Conservation (phyloP, 2,113 vertebrate species). For the Rhinolophus ferrumequinum region DNA sequence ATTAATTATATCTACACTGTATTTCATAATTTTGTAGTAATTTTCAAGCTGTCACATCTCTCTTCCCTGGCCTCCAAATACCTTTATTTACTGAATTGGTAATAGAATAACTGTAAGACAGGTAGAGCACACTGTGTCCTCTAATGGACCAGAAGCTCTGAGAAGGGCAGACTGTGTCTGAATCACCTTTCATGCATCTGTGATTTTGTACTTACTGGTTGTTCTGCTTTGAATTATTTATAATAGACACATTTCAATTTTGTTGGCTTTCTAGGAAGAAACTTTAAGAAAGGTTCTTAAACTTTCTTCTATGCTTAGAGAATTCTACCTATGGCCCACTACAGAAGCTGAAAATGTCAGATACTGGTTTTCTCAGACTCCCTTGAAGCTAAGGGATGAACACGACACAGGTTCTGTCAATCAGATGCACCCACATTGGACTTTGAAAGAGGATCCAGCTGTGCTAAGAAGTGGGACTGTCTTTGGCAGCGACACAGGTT, state of each 20-base stretch:
- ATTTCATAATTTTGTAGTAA: background rate
- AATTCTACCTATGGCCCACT: background rate
- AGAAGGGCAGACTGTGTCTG: background rate
- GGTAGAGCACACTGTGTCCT: background rate
- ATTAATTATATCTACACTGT: background rate
- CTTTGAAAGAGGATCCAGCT: background rate
- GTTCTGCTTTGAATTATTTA: background rate
- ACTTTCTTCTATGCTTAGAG: background rate
- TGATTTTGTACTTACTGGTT: background rate
- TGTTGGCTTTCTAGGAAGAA: background rate
- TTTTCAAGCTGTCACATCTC: background rate
- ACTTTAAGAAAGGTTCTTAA: background rate
- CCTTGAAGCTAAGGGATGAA: background rate
- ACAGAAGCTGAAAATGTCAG: background rate
- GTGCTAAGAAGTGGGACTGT: background rate
- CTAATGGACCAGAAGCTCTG: background rate
- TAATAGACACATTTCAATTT: background rate
- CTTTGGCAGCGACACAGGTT: background rate
- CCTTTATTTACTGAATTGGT: background rate
- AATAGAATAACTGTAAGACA: background rate
- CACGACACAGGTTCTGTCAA: background rate
- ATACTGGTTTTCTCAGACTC: background rate
- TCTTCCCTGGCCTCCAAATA: background rate
- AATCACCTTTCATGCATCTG: background rate
- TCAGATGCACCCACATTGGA: background rate